Percentiles rank a stretch among this genome's conserved stretches.
phyloP scores from a whole-genome alignment of 2,888 invertebrate species.

The Caenorhabditis angaria region DNA sequence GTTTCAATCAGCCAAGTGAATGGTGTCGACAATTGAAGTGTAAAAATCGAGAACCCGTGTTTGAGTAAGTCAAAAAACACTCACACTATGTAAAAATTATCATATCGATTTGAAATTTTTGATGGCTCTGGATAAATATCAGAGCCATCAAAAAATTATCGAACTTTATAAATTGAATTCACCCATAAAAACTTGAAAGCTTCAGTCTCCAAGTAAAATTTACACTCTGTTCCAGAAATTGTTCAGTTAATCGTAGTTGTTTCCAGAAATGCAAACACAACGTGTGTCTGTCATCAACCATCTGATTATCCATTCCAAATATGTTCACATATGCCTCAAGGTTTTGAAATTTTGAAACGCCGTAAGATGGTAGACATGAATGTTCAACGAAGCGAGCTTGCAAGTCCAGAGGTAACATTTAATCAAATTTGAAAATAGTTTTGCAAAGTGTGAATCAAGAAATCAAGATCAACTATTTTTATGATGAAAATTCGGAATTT shows the following conservation, averaged over 20 bases:
- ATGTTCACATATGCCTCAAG: conserved; percentile 43
- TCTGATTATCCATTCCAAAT: conserved; percentile 58
- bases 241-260: background rate
- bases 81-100: too few relatives aligned
- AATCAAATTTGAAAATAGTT: too few relatives aligned
- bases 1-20: conserved; percentile 65
- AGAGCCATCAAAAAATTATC: too few relatives aligned
- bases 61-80: conserved; percentile 50
- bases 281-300: conserved; percentile 63
- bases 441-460: background rate
- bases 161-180: too few relatives aligned
- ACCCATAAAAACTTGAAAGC: too few relatives aligned
- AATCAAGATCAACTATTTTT: too few relatives aligned
- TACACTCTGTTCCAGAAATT: background rate
- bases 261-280: conserved; percentile 57
- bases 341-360: conserved; percentile 26
- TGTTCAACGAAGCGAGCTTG: conserved; percentile 9
- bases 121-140: too few relatives aligned
- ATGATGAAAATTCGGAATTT: too few relatives aligned
- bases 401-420: conserved; percentile 26
- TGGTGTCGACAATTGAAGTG: conserved; percentile 66
- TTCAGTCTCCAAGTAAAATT: too few relatives aligned
- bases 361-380: conserved; percentile 22
- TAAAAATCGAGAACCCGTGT: conserved; percentile 60
- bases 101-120: too few relatives aligned